These are phyloP conservation scores for Tretioscincus oriximinensis DNA, from an alignment of 2,113 vertebrate genomes.

Conservation along the genomic window DNA sequence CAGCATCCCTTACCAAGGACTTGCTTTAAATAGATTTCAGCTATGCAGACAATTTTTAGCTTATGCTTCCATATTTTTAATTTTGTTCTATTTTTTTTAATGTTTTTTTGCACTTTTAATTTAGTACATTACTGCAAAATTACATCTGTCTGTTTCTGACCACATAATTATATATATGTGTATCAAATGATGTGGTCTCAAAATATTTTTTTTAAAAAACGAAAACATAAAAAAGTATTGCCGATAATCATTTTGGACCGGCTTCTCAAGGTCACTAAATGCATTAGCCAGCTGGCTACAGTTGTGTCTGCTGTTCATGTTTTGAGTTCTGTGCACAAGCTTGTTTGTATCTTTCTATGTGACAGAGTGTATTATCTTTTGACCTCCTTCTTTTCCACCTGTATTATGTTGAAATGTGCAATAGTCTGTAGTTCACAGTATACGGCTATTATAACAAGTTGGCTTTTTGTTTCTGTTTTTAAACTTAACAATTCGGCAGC, in stretches of 20 bases:
- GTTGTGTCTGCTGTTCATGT: constrained; percentile 77
- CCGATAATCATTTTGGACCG: constrained; percentile 87
- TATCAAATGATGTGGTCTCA: constrained; percentile 85
- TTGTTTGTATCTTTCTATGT: constrained; percentile 79
- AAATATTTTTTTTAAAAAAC: constrained; percentile 82
- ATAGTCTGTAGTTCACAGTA: constrained; percentile 93
- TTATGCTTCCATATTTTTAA: constrained; percentile 85
- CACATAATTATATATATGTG: constrained; percentile 78
- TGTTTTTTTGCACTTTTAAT: constrained; percentile 79
- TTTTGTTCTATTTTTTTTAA: constrained; percentile 74
- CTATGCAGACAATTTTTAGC: constrained; percentile 95
- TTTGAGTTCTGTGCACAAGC: constrained; percentile 87
- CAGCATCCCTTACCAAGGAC: constrained; percentile 77
- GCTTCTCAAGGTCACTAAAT: constrained; percentile 81
- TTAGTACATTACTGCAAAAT: constrained; percentile 79
- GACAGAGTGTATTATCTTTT: constrained; percentile 71
- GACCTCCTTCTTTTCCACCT: constrained; percentile 72
- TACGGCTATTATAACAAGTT: constrained; percentile 56
- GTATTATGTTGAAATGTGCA: constrained; percentile 94
- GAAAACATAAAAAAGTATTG: constrained; percentile 75
- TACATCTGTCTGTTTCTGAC: constrained; percentile 81
- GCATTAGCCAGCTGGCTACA: constrained; percentile 78
- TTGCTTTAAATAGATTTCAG: constrained; percentile 97
- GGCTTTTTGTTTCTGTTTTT: constrained; percentile 44
- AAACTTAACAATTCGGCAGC: constrained; percentile 60